Base-by-base conservation (phyloP, 2,888 invertebrate species). In the Melinaea marsaeus region DNA sequence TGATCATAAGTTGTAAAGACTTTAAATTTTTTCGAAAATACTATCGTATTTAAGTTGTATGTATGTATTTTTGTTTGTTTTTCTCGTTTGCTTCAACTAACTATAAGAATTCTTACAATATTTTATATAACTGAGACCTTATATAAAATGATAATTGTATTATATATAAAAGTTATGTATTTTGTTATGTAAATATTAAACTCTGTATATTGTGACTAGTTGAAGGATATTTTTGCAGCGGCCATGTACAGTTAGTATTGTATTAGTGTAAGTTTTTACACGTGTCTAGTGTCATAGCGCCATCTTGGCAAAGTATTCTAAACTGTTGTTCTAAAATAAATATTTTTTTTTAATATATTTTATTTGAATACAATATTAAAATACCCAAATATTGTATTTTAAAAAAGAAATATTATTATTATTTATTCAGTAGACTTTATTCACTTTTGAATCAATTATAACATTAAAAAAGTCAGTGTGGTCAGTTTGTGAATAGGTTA, bases 241-340 rank as follows among this genome's bases (percentile, higher is more conserved):
- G 78, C 75, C 76, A 78, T 80, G 76, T 79, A 79, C 81, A 85
- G 76, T 80, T 81, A 79, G 65, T 78, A 73, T 67, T 77, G 58
- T 73, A 71, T 72, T 74, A 42, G 42, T 79, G 74, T 83, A 83
- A 84, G 76, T 85, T 88, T 88, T 86, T 89, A 88, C 86, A 83
- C 79, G 71, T 79, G 71, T 72, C 74, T 84, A 79, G 76, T 75
- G 70, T 66, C 80, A 79, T 79, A 74, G 84, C 86, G 88, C 88
- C 86, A 88, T 85, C 81, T 76, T 76, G 58, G 76, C 75, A 68
- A 74, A 74, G 75, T 81, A 80, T 81, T 83, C 78, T 84, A 77
- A 78, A 83, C 79, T 84, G 85, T 85, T 87, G 85, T 84, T 86
- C 81, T 80, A 77, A 84, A 81, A 77, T 79, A 77, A 83, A 84